These are phyloP conservation scores for Hippopotamus amphibius DNA, from an alignment of 2,113 vertebrate species.

Conservation along the genomic window DNA sequence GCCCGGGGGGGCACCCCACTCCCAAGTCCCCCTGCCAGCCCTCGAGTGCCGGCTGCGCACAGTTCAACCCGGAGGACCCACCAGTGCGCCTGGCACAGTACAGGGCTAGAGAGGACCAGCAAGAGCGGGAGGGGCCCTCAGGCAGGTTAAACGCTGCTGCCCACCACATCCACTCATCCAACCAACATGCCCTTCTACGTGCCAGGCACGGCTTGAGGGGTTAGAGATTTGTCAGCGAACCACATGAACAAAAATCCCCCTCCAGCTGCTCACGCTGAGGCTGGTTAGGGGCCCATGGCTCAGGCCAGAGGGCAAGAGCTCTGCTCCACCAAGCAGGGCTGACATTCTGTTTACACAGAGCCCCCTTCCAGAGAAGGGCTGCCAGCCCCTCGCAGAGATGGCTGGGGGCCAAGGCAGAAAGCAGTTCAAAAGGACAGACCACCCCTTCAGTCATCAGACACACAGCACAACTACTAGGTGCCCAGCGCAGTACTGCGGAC, in stretches of 20 bases:
- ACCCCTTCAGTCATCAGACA: background rate
- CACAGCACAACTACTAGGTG: background rate
- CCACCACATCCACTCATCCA: background rate
- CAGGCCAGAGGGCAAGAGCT: background rate
- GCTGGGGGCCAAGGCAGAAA: background rate
- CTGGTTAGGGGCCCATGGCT: background rate
- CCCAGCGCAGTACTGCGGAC: background rate
- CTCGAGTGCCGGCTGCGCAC: background rate
- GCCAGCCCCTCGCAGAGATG: background rate
- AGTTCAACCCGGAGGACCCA: background rate
- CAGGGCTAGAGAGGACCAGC: background rate
- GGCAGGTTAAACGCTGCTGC: background rate
- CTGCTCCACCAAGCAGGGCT: background rate
- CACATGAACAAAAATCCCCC: background rate
- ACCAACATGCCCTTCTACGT: background rate
- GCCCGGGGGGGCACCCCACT: background rate
- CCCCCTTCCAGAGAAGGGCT: background rate
- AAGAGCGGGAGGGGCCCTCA: background rate
- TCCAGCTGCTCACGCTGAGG: fast-evolving
- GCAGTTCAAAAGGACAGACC: background rate
- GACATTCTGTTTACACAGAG: background rate
- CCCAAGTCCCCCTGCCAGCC: background rate
- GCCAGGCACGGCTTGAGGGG: too few relatives aligned
- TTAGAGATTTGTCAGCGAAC: background rate
- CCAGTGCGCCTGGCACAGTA: background rate